Evolutionary conservation across 2,888 invertebrate genomes (phyloP).

Genomic region (Pammene fasciana): DNA sequence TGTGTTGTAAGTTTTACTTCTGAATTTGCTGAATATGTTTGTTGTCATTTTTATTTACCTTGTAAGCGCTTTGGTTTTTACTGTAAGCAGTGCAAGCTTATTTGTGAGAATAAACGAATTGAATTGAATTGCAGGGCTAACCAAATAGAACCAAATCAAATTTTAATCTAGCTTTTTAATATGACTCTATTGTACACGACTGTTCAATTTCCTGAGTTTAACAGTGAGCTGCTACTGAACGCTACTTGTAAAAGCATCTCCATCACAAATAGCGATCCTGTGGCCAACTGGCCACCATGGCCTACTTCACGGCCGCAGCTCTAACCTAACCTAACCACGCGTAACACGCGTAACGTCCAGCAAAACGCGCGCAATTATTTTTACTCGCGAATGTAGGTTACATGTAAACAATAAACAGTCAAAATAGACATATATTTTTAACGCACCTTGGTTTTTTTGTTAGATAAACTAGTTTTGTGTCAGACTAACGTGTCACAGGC

Average conservation of each 20-base stretch:
- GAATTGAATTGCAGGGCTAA: too few species aligned
- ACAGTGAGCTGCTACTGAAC: too few species aligned
- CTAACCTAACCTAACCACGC: conserved; percentile 43
- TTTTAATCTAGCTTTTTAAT: too few species aligned
- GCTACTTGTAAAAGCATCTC: neutral
- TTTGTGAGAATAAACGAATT: too few species aligned
- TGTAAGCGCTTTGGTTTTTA: too few species aligned
- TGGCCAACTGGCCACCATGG: conserved; percentile 41
- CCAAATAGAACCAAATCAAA: too few species aligned
- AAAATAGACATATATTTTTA: conserved; percentile 44
- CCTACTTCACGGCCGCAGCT: conserved; percentile 57
- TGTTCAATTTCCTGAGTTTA: too few species aligned
- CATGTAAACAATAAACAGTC: conserved; percentile 57
- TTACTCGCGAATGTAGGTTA: conserved; percentile 64
- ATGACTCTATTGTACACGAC: too few species aligned
- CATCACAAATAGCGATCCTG: neutral
- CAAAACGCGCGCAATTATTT: conserved; percentile 56
- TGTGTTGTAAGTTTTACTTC: too few species aligned
- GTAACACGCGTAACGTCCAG: conserved; percentile 58
- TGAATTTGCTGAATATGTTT: too few species aligned
- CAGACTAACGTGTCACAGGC: conserved; percentile 13
- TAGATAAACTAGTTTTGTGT: conserved; percentile 30
- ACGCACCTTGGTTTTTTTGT: conserved; percentile 36
- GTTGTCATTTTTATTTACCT: too few species aligned
- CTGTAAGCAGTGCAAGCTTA: too few species aligned